phyloP scores from a whole-genome alignment of 1,140 invertebrate species.

The Pantala flavescens region DNA sequence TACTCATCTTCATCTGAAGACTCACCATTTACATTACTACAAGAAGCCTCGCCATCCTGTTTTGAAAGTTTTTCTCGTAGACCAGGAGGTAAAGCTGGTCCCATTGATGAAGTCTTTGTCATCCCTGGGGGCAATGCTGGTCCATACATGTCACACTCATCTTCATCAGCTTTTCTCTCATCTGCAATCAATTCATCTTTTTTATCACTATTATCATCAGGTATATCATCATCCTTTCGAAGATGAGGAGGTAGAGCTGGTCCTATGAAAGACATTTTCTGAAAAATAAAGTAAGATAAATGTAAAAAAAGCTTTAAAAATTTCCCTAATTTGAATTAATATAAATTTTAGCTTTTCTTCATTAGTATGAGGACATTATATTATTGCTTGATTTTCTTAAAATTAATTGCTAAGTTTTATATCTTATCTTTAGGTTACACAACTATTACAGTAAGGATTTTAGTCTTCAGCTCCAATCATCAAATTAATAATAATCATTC shows the following conservation, averaged over 20 bases:
- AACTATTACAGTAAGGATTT: too few species aligned
- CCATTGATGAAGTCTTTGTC: conserved; percentile 24
- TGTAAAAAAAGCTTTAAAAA: too few species aligned
- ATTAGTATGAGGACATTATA: too few species aligned
- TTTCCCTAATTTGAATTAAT: too few species aligned
- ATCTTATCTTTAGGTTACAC: too few species aligned
- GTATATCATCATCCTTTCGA: neutral
- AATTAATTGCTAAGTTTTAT: too few species aligned
- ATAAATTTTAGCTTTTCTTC: too few species aligned
- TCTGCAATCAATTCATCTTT: conserved; percentile 12
- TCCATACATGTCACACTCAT: conserved; percentile 26
- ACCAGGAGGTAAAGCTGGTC: conserved; percentile 31
- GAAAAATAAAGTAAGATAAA: neutral
- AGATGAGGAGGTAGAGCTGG: conserved; percentile 31
- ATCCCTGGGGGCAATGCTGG: conserved; percentile 38
- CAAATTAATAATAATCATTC: too few species aligned
- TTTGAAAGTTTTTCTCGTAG: conserved; percentile 17
- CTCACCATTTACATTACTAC: conserved; percentile 20
- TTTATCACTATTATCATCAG: neutral
- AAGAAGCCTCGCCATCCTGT: conserved; percentile 25
- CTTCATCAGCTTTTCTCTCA: conserved; percentile 7
- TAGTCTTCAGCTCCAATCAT: too few species aligned
- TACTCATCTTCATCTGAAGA: conserved; percentile 41
- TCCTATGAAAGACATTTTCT: conserved; percentile 26
- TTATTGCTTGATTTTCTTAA: too few species aligned